A percentile compares a stretch with the other conserved stretches of the same genome.
Evolutionary conservation across 2,888 invertebrate genomes (phyloP).

Genomic region (Amaurobius ferox): DNA sequence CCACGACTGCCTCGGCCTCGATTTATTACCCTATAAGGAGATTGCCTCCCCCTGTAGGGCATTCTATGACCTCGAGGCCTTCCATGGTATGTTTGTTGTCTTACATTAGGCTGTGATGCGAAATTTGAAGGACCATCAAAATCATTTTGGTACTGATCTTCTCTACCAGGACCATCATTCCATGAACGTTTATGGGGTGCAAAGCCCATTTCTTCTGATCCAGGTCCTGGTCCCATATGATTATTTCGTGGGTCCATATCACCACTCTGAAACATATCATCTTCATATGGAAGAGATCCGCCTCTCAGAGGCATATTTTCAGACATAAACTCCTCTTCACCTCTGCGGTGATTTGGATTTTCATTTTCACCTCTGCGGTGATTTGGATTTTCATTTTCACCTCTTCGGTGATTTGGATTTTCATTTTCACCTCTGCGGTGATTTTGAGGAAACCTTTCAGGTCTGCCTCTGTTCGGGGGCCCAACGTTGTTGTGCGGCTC

Average conservation of each 20-base stretch:
- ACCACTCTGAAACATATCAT: constrained; percentile 1
- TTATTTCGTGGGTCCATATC: constrained; percentile 47
- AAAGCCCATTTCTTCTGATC: constrained; percentile 25
- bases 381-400: constrained; percentile 9
- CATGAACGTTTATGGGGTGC: constrained; percentile 48
- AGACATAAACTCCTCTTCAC: constrained; percentile 18
- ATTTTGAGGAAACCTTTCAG: constrained; percentile 22
- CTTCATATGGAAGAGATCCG: constrained; percentile 6
- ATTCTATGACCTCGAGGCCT: constrained; percentile 36
- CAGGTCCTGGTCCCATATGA: constrained; percentile 34
- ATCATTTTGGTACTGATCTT: constrained; percentile 31
- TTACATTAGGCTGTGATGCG: constrained; percentile 11
- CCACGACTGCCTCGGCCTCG: constrained; percentile 44
- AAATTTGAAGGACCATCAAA: constrained; percentile 48
- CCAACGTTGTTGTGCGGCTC: constrained; percentile 26
- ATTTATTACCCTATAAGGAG: constrained; percentile 47
- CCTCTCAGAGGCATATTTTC: constrained; percentile 31
- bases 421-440: neutral
- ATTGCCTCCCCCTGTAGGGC: constrained; percentile 36
- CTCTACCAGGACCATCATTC: constrained; percentile 39
- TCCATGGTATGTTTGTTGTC: constrained; percentile 35
- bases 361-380: neutral
- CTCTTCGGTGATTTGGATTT: no score
- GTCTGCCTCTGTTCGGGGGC: constrained; percentile 27
- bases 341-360: no score